Evolutionary conservation across 2,797 vertebrate species (phyloP).

Genomic region (Microctenopoma lineatum): DNA sequence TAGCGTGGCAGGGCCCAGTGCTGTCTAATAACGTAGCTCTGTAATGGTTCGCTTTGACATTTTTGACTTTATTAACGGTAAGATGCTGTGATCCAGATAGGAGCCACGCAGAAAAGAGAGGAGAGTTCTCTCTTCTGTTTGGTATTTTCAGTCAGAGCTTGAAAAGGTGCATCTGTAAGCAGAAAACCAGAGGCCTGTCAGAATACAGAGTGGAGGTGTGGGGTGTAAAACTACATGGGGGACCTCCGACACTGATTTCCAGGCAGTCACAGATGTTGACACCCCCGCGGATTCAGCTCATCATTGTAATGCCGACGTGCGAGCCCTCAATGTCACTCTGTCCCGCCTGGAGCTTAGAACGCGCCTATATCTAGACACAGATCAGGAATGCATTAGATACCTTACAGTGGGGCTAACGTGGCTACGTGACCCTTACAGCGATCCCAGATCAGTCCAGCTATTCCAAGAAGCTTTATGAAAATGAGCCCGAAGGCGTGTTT

Average conservation of each 20-base stretch:
- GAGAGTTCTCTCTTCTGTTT: constrained; percentile 20
- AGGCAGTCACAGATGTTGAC: constrained; percentile 54
- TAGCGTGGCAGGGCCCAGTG: constrained; percentile 1
- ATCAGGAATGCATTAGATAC: constrained; percentile 54
- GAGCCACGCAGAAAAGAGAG: too few species aligned
- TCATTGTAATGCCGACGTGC: constrained; percentile 42
- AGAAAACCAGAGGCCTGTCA: constrained; percentile 37
- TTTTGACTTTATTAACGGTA: too few species aligned
- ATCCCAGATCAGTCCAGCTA: constrained; percentile 52
- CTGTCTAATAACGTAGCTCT: constrained; percentile 20
- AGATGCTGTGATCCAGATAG: too few species aligned
- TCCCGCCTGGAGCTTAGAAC: constrained; percentile 29
- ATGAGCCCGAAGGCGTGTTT: constrained; percentile 42
- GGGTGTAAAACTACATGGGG: constrained; percentile 7
- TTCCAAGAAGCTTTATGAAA: constrained; percentile 50
- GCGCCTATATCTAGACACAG: constrained; percentile 37
- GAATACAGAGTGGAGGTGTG: constrained; percentile 31
- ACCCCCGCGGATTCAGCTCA: constrained; percentile 38
- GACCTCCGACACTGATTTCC: constrained; percentile 54
- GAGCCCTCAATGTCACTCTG: constrained; percentile 48
- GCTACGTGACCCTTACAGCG: constrained; percentile 44
- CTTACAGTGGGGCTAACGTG: constrained; percentile 34
- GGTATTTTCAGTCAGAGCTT: constrained; percentile 25
- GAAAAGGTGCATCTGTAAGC: constrained; percentile 51
- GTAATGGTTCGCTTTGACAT: background rate